Evolutionary conservation across 2,797 vertebrate species (phyloP).

Genomic region (Platalea minor): DNA sequence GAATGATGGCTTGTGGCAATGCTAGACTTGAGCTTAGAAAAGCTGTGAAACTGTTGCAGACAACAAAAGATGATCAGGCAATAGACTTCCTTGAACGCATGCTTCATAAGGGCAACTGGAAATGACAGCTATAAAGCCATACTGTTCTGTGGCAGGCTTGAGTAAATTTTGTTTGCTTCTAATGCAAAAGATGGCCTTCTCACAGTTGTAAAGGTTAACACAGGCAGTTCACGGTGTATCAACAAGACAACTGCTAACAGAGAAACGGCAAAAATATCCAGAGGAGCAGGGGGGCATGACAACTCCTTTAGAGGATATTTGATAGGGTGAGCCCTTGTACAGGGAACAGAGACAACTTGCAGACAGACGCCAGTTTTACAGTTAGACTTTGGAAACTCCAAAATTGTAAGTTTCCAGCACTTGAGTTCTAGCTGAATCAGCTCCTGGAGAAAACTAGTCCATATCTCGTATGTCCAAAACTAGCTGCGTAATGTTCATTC

Average conservation of each 20-base stretch:
- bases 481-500: not conserved
- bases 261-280: not conserved
- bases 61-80: not conserved
- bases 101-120: not conserved
- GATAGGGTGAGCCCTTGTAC: not conserved
- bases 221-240: not conserved
- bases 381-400: not conserved
- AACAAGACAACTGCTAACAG: not conserved
- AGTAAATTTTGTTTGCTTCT: not conserved
- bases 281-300: not conserved
- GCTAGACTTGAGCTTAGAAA: not conserved
- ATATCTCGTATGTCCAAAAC: not conserved
- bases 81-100: not conserved
- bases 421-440: not conserved
- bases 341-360: not conserved
- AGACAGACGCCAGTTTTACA: not conserved
- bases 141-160: not conserved
- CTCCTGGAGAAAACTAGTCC: not conserved
- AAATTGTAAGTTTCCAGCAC: not conserved
- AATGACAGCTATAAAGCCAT: not conserved
- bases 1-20: not conserved
- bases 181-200: not conserved
- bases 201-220: not conserved
- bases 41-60: slow-evolving; percentile 3
- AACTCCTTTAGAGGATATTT: not conserved